Evolutionary conservation across 2,113 vertebrate genomes (phyloP), one percentile per base, ranked within the genome.

Genomic region (Falco punctatus): DNA sequence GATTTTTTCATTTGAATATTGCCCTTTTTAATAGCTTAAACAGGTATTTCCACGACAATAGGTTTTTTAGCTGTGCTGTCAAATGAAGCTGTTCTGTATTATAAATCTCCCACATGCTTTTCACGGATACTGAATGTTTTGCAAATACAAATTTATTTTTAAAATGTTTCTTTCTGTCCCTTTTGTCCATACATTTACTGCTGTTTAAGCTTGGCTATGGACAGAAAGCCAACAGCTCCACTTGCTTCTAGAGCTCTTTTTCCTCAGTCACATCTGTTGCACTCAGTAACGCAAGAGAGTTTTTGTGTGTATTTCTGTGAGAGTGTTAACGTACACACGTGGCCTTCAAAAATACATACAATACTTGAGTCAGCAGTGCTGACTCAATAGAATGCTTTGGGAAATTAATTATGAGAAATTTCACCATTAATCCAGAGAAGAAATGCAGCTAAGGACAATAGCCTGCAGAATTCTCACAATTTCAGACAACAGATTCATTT

Each of bases 401-500:
- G 65, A 54, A 27, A 40, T 15, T 1, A 2, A 1, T 6, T 49
- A 13, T 2, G 65, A 30, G 44, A 69, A 77, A 74, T 64, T n/a
- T 24, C 79, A 9, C 40, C 27, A 6, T 46, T 19, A 87, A 74
- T 54, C 23, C 86, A 71, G 86, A 58, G 80, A 52, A 85, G 82
- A 82, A 81, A 66, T 0, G 27, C 46, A 65, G 79, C 11, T 10
- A 11, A 64, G 54, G 78, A 28, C 81, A 20, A 20, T 0, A 33
- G 65, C 69, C 46, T 42, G 54, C 86, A 46, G 64, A 5, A 26
- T 24, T 66, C 93, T 94, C 91, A 6, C 35, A 6, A 33, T 92
- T 96, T 92, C 87, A 89, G 77, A 74, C 82, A 81, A 70, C 28
- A 95, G 70, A 91, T 86, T 85, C 89, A 92, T 97, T 98, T 96